Conservation (phyloP, 2,888 invertebrate species). For the Xestia ashworthii region DNA sequence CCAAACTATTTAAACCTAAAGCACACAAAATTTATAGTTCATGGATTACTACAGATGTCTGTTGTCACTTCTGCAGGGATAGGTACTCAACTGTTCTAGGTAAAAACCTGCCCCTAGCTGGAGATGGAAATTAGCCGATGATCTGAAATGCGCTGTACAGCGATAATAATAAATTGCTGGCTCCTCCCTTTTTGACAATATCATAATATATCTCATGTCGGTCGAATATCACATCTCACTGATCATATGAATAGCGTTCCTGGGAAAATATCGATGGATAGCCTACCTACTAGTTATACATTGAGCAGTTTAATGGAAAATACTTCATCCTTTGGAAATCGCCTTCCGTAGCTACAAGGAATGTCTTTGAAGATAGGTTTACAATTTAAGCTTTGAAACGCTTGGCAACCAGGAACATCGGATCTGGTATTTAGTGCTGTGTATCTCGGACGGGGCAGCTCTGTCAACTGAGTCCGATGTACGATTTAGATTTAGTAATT, state of each 20-base stretch:
- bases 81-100: too few species aligned
- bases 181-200: too few species aligned
- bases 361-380: constrained; percentile 33
- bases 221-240: not conserved
- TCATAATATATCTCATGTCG: too few species aligned
- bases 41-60: too few species aligned
- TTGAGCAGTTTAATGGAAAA: constrained; percentile 25
- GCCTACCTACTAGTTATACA: not conserved
- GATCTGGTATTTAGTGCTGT: not conserved
- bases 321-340: constrained; percentile 25
- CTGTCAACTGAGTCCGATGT: not conserved
- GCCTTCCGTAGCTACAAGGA: not conserved
- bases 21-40: too few species aligned
- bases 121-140: too few species aligned
- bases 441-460: too few species aligned
- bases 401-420: not conserved
- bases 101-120: too few species aligned
- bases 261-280: not conserved
- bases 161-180: too few species aligned
- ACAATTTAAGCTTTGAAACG: constrained; percentile 27
- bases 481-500: not conserved
- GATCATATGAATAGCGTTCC: not conserved
- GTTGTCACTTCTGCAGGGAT: too few species aligned
- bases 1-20: too few species aligned
- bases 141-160: too few species aligned